Percentiles rank a stretch among this genome's conserved stretches.
phyloP scores from a whole-genome alignment of 1,140 invertebrate species.

The Pachyrhynchus sulphureomaculatus region DNA sequence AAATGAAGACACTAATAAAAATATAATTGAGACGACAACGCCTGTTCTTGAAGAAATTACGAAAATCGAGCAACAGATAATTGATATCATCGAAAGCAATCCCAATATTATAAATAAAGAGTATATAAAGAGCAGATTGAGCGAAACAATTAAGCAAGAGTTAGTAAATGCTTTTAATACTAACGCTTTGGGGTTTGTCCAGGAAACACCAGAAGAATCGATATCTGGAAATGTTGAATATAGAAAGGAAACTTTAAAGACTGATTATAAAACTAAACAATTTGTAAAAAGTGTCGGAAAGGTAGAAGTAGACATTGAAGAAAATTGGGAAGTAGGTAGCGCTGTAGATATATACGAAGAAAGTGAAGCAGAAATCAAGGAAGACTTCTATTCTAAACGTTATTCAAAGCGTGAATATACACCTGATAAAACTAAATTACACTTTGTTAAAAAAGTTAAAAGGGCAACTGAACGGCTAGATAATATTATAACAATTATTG shows the following conservation, averaged over 20 bases:
- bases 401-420: slow-evolving; percentile 9
- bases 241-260: background rate
- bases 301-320: background rate
- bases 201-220: background rate
- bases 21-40: slow-evolving; percentile 20
- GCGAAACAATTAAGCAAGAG: slow-evolving; percentile 42
- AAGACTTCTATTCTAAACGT: background rate
- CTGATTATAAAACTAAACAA: background rate
- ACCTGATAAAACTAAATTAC: slow-evolving; percentile 31
- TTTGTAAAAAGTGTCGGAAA: background rate
- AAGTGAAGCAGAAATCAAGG: background rate
- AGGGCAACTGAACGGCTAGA: slow-evolving; percentile 42
- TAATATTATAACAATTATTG: slow-evolving; percentile 52
- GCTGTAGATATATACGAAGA: slow-evolving; percentile 12
- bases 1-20: slow-evolving; percentile 16
- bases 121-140: slow-evolving; percentile 38
- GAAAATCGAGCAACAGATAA: slow-evolving; percentile 42
- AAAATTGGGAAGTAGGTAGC: slow-evolving; percentile 7
- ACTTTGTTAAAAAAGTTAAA: slow-evolving; percentile 38
- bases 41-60: slow-evolving; percentile 41
- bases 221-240: background rate
- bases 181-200: background rate
- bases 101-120: slow-evolving; percentile 49
- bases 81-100: slow-evolving; percentile 46
- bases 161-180: slow-evolving; percentile 37